Base-by-base conservation (phyloP, 2,113 vertebrate species). In the Lamprotornis superbus region DNA sequence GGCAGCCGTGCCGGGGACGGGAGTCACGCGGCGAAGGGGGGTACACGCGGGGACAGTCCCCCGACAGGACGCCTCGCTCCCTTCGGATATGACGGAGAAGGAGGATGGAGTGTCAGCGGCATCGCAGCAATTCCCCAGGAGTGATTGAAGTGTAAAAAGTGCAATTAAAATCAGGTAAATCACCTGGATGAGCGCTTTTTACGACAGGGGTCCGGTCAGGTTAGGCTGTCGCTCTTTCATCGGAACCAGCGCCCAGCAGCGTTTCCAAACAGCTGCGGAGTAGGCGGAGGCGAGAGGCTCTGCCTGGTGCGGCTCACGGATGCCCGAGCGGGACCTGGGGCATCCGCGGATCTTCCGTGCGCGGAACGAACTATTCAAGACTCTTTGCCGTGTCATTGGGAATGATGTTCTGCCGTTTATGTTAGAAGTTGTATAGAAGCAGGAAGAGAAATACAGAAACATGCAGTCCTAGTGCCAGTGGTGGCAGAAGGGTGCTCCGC, bases 381-480 rank as follows among this genome's bases (percentile, higher is more conserved):
- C 60, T 31, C 49, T 73, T 55, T 1, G 2, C 83, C 15, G 35
- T 10, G 69, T 16, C 9, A 0, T 17, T 7, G 14, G 47, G 42
- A 27, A 3, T 12, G 33, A 11, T 33, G 10, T 46, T 25, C 24
- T 1, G 18, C 42, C 24, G 1, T 19, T 30, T 39, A 1, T 27
- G 63, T 25, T 4, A 42, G 61, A 56, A 76, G 24, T 40, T 30
- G 11, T 6, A 4, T 27, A 11, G 56, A 46, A 83, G 2, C 24
- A 14, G 15, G 33, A n/a, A 56, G 27, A 25, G 39, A 44, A 49
- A 30, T 6, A 7, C 22, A 8, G 59, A 33, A 67, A 50, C 1
- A 17, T 47, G 3, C 39, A 1, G 10, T 20, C 35, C 11, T 3
- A 0, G 71, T 24, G 47, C 7, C 33, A 1, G 22, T 3, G 50